Percentiles rank a stretch among this genome's conserved stretches.
Evolutionary conservation across 64 coral and sea anemone species (phyloP).

Genomic region (Dendrophyllia cribrosa): DNA sequence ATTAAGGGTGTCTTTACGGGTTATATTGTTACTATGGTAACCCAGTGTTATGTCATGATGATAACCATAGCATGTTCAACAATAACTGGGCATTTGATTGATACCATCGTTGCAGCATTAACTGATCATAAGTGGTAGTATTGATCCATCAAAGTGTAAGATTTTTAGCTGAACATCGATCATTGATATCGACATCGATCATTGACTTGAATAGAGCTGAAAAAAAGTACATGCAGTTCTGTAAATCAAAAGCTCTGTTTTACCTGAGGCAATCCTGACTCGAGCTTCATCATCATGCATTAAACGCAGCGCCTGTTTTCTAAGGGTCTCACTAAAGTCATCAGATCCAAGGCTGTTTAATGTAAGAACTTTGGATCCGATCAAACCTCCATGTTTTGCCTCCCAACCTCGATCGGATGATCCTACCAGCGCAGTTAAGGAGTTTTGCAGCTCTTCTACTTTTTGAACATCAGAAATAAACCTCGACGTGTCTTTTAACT

Average conservation of each 20-base stretch:
- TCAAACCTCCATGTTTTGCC: slow-evolving; percentile 69
- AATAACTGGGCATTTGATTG: too few species aligned
- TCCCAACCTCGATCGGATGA: slow-evolving; percentile 77
- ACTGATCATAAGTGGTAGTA: too few species aligned
- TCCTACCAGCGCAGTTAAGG: slow-evolving; percentile 57
- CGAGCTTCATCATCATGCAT: slow-evolving; percentile 96
- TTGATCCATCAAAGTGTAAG: too few species aligned
- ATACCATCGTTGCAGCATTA: too few species aligned
- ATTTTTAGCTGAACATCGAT: too few species aligned
- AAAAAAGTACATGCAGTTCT: too few species aligned
- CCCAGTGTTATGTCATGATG: too few species aligned
- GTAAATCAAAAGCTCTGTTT: neutral
- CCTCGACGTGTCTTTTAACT: slow-evolving; percentile 51
- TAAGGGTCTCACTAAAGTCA: slow-evolving; percentile 66
- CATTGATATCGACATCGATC: too few species aligned
- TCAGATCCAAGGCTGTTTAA: slow-evolving; percentile 57
- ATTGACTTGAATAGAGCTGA: too few species aligned
- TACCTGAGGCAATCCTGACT: slow-evolving; percentile 91
- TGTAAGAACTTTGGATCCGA: slow-evolving; percentile 75
- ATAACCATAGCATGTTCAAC: too few species aligned
- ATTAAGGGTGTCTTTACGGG: too few species aligned
- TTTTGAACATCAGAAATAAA: slow-evolving; percentile 45
- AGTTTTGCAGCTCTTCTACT: slow-evolving; percentile 62
- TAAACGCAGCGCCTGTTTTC: slow-evolving; percentile 61
- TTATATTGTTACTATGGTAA: too few species aligned